phyloP scores from a whole-genome alignment of 2,113 vertebrate genomes.

The Cephalopholis sonnerati region DNA sequence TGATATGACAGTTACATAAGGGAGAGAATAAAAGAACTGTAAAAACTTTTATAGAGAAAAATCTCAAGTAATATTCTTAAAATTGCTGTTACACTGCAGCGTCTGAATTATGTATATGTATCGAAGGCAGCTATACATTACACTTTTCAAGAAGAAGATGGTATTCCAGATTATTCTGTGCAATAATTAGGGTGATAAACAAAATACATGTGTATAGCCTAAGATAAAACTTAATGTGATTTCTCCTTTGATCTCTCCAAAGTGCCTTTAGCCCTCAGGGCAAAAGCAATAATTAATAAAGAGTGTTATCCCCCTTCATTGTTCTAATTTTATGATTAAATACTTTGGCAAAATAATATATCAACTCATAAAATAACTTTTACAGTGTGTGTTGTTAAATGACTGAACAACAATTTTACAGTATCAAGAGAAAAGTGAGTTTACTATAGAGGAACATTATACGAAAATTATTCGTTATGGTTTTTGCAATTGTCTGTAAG shows the following conservation, averaged over 20 bases:
- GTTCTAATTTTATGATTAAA: constrained; percentile 73
- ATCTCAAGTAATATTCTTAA: not conserved
- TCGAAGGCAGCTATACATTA: not conserved
- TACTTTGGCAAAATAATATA: constrained; percentile 56
- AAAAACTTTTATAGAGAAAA: not conserved
- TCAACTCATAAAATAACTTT: constrained; percentile 38
- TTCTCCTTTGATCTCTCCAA: constrained; percentile 53
- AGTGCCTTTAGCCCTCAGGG: constrained; percentile 64
- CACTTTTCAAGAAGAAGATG: not conserved
- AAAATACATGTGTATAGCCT: constrained; percentile 38
- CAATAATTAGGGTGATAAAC: constrained; percentile 45
- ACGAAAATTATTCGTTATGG: constrained; percentile 28
- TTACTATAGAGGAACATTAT: constrained; percentile 21
- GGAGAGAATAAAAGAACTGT: not conserved
- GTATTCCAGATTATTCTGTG: constrained; percentile 28
- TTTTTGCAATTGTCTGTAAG: constrained; percentile 15
- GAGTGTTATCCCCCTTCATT: constrained; percentile 55
- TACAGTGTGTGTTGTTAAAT: constrained; percentile 2
- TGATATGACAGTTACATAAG: not conserved
- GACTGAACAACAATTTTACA: not conserved
- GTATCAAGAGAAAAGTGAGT: constrained; percentile 6
- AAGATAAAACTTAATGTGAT: constrained; percentile 54
- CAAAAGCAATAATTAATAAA: constrained; percentile 74
- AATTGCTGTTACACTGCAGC: not conserved
- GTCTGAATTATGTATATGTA: not conserved